Conservation (phyloP, 2,888 invertebrate species). For the Morpho achilles region DNA sequence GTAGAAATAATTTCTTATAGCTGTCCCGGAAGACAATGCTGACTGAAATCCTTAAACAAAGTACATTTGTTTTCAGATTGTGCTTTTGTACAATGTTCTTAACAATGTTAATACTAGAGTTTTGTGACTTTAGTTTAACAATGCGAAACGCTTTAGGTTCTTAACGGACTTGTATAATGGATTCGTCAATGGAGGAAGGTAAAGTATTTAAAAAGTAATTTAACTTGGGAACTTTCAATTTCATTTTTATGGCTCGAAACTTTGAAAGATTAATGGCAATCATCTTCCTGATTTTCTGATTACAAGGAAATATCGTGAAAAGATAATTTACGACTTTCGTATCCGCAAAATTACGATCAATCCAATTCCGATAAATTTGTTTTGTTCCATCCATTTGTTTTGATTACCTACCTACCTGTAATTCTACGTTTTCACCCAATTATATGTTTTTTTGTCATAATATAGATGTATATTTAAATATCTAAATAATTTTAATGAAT, state of each 20-base stretch:
- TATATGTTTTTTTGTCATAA: too few species aligned
- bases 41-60: too few species aligned
- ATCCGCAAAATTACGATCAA: neutral
- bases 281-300: constrained; percentile 16
- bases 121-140: constrained; percentile 23
- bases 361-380: too few species aligned
- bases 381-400: too few species aligned
- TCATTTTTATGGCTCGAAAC: constrained; percentile 14
- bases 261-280: constrained; percentile 11
- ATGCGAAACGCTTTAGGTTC: constrained; percentile 18
- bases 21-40: neutral
- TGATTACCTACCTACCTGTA: too few species aligned
- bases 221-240: constrained; percentile 19
- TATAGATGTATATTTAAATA: too few species aligned
- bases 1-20: neutral
- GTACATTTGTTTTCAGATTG: too few species aligned
- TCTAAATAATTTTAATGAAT: too few species aligned
- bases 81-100: too few species aligned
- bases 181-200: constrained; percentile 18
- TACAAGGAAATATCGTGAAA: constrained; percentile 4
- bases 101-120: too few species aligned
- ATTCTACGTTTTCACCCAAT: too few species aligned
- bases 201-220: constrained; percentile 21
- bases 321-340: constrained; percentile 2
- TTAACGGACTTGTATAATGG: constrained; percentile 22